These are phyloP conservation scores for Alsophila aescularia DNA, from an alignment of 2,888 invertebrate species.

Conservation along the genomic window DNA sequence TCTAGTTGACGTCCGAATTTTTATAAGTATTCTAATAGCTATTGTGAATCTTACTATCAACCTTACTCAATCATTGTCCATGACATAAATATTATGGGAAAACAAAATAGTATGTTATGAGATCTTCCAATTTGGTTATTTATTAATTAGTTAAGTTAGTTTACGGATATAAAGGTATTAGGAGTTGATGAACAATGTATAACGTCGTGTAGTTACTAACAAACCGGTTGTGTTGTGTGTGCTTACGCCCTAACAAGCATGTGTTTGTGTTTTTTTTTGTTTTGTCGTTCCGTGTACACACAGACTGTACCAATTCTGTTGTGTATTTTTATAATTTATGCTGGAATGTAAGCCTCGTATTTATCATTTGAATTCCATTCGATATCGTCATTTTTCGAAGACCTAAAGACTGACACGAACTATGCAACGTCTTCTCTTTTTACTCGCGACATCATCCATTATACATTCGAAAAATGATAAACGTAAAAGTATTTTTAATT, in stretches of 20 bases:
- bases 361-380: conserved; percentile 57
- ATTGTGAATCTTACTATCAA: conserved; percentile 13
- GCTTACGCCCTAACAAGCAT: conserved; percentile 82
- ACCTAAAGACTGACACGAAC: conserved; percentile 69
- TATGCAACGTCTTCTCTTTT: conserved; percentile 54
- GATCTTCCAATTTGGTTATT: conserved; percentile 80
- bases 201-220: conserved; percentile 78
- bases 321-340: conserved; percentile 78
- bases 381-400: conserved; percentile 57
- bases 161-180: conserved; percentile 67
- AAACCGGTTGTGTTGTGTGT: conserved; percentile 83
- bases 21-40: conserved; percentile 26
- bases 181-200: conserved; percentile 77
- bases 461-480: conserved; percentile 53
- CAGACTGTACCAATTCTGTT: conserved; percentile 58
- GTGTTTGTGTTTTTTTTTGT: conserved; percentile 77
- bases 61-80: conserved; percentile 27
- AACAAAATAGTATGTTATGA: conserved; percentile 54
- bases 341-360: conserved; percentile 73
- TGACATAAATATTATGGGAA: conserved; percentile 30
- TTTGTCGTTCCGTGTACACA: conserved; percentile 32
- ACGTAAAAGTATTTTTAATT: conserved; percentile 66
- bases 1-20: conserved; percentile 55
- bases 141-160: conserved; percentile 71
- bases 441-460: conserved; percentile 52